Conservation (phyloP, 2,113 vertebrate genomes). For the Thryonomys swinderianus region DNA sequence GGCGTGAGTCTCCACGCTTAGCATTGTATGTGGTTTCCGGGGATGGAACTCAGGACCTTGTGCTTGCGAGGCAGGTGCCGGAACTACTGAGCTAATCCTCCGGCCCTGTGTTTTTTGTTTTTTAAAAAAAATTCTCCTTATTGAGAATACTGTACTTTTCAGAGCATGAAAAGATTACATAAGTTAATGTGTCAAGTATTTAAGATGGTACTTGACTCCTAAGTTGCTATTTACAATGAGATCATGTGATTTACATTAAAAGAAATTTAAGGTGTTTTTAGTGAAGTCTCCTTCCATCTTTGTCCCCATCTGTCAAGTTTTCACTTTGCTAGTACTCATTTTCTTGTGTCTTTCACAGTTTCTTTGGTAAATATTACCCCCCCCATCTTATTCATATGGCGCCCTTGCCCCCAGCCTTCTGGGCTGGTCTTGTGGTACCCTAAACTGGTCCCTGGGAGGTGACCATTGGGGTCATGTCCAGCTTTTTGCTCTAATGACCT, state of each 20-base stretch:
- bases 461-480: neutral
- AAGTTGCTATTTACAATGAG: neutral
- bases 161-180: neutral
- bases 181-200: neutral
- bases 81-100: too few relatives aligned
- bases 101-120: too few relatives aligned
- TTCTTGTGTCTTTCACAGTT: neutral
- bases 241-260: neutral
- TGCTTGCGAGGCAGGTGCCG: too few relatives aligned
- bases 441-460: neutral
- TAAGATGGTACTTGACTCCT: neutral
- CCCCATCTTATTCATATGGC: neutral
- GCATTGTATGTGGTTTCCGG: too few relatives aligned
- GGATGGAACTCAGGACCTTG: too few relatives aligned
- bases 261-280: neutral
- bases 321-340: neutral
- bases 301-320: neutral
- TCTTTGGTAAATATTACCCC: neutral
- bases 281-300: neutral
- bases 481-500: neutral
- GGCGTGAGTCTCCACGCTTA: too few relatives aligned
- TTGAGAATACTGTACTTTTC: neutral
- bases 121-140: neutral
- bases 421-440: neutral
- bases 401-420: neutral